Conservation (phyloP, 2,888 invertebrate species). For the Cylindroiulus punctatus region DNA sequence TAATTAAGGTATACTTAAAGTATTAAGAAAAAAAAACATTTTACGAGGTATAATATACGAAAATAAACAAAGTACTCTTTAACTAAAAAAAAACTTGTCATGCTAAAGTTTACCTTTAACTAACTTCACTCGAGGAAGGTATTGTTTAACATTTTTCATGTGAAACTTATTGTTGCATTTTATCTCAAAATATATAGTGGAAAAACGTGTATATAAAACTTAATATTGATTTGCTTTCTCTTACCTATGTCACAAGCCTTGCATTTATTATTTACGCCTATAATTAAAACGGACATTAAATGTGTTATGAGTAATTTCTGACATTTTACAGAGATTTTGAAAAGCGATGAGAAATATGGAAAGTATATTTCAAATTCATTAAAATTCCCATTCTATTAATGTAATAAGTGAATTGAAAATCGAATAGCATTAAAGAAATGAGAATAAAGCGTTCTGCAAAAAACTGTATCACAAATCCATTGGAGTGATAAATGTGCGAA, state of each 20-base stretch:
- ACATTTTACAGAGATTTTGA: not conserved
- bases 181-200: conserved; percentile 15
- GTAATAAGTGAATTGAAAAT: not conserved
- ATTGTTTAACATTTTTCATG: not conserved
- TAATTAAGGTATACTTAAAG: conserved; percentile 3
- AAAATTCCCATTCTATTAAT: not conserved
- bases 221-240: conserved; percentile 39
- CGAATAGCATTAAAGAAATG: not conserved
- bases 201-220: conserved; percentile 26
- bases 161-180: not conserved
- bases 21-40: not conserved
- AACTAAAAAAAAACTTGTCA: not conserved
- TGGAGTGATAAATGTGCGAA: not conserved
- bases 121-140: not conserved
- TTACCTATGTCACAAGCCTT: conserved; percentile 39
- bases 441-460: not conserved
- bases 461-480: not conserved
- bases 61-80: not conserved
- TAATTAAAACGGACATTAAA: conserved; percentile 44
- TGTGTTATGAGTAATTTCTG: conserved; percentile 14
- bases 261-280: conserved; percentile 44
- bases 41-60: not conserved
- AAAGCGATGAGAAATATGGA: not conserved
- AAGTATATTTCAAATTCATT: conserved; percentile 38
- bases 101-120: not conserved